These are phyloP conservation scores for Cheilosia variabilis DNA, from an alignment of 2,888 invertebrate species.

Conservation along the genomic window DNA sequence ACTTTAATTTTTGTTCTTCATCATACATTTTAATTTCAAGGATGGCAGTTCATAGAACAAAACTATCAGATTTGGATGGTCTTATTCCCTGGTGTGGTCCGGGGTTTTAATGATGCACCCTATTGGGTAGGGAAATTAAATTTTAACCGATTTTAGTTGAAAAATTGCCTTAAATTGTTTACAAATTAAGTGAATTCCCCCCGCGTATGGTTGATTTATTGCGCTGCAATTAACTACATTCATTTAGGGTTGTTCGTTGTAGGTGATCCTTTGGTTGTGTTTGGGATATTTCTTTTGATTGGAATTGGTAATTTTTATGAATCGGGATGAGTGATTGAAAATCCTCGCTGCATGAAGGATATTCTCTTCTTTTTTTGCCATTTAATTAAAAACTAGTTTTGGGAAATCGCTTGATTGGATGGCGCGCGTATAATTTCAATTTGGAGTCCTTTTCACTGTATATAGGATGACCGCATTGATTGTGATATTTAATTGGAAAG, in stretches of 20 bases:
- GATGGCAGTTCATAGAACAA: slow-evolving; percentile 30
- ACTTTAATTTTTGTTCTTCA: slow-evolving; percentile 17
- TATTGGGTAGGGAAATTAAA: slow-evolving; percentile 68
- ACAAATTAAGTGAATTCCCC: slow-evolving; percentile 38
- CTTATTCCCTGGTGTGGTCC: slow-evolving; percentile 54
- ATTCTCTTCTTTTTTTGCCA: slow-evolving; percentile 9
- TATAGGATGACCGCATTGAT: background rate
- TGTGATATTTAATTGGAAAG: slow-evolving; percentile 39
- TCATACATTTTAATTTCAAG: slow-evolving; percentile 53
- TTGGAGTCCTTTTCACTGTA: slow-evolving; percentile 27
- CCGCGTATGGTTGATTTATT: slow-evolving; percentile 53
- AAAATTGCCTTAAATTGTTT: slow-evolving; percentile 52
- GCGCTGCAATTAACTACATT: slow-evolving; percentile 56
- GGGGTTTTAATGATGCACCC: slow-evolving; percentile 62
- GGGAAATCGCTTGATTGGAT: slow-evolving; percentile 43
- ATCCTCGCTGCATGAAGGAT: slow-evolving; percentile 55
- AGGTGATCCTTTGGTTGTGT: background rate
- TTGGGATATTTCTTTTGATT: slow-evolving; percentile 30
- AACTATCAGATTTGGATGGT: slow-evolving; percentile 37
- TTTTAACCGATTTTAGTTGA: slow-evolving; percentile 43
- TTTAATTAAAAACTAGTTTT: slow-evolving; percentile 63
- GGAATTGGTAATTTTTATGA: slow-evolving; percentile 38
- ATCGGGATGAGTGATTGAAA: slow-evolving; percentile 47
- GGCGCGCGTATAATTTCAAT: slow-evolving; percentile 11
- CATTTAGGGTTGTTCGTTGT: slow-evolving; percentile 20